Base-by-base conservation (phyloP, 1,140 invertebrate genomes). In the Macrocentrus cingulum region DNA sequence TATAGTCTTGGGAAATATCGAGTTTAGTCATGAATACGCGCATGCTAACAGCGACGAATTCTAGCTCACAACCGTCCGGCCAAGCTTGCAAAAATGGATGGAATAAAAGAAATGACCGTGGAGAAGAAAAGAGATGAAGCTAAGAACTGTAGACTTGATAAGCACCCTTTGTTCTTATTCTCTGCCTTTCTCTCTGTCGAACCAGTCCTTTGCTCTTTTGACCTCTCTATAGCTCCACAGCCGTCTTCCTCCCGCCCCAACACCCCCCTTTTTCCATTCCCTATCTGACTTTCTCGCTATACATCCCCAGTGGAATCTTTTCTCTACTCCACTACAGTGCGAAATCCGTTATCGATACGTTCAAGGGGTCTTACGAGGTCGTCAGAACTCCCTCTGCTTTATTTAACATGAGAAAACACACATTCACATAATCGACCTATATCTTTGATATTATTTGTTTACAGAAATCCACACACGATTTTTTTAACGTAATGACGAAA, bases 311-410 rank as follows among this genome's bases (percentile, higher is more conserved):
- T n/a, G n/a, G n/a, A n/a, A n/a, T 25, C 50, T 32, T 60, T 49
- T 13, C 32, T 55, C 37, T 58, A 5, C 25, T 9, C 45, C 59
- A 13, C 52, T 36, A 58, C 59, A 59, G 36, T 23, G 52, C 63
- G 66, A 61, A 67, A 66, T 68, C 66, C 64, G 59, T 66, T 69
- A 68, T 68, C 67, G 63, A 64, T 62, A 63, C 62, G 68, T 66
- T 54, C 29, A 56, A 69, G 60, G 62, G 59, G 59, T 34, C 13
- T n/a, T 48, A 46, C 36, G 48, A 34, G 3, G 23, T 44, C 36
- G n/a, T n/a, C n/a, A n/a, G n/a, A n/a, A n/a, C n/a, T n/a, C n/a
- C n/a, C n/a, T n/a, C n/a, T n/a, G n/a, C n/a, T n/a, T n/a, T n/a
- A n/a, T n/a, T n/a, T n/a, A n/a, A n/a, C n/a, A n/a, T n/a, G n/a